Base-by-base conservation (phyloP, 37 sponge, comb jelly and placozoan species). In the Petrosia ficiformis region DNA sequence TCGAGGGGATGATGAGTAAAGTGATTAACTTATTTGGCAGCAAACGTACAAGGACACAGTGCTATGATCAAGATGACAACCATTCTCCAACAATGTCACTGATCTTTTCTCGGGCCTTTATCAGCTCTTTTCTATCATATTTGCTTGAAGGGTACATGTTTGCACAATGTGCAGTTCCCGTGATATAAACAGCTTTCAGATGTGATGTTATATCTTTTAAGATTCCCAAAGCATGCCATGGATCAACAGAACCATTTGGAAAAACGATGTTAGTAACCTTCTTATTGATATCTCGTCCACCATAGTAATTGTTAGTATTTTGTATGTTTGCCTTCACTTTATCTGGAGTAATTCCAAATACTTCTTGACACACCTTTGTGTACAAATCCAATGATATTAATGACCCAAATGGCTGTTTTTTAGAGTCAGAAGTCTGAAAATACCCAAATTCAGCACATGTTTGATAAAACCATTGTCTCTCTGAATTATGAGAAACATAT, bases 101-200 rank as follows among this genome's bases (percentile, higher is more conserved):
- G 39, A 87, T 81, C 35, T 40, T 24, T 16, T 66, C 35, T 38
- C 91, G 73, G n/a, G 91, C 91, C 24, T 8, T 16, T 6, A 19
- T 52, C 32, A 90, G 87, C 36, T 52, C 79, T 57, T 42, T 38
- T 16, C 39, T 65, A 64, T 94, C 94, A 10, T 28, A 36, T 16
- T 59, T 28, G 4, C 58, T 61, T 1, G 95, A 60, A 26, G 95
- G 95, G 67, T 94, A 94, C 95, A 94, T 94, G 89, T 94, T 91
- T 36, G 95, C 95, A 81, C 95, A 94, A 79, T 94, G 95, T 4
- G 95, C 95, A 22, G 95, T 94, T 16, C 95, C 95, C 1, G 71
- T 60, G 35, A 94, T 94, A 60, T 73, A 87, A n/a, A 94, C 39
- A 36, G 89, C 76, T 14, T n/a, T 26, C 61, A 80, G 32, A 1